Evolutionary conservation across 1,140 invertebrate genomes (phyloP).

Genomic region (Pogonomyrmex barbatus): DNA sequence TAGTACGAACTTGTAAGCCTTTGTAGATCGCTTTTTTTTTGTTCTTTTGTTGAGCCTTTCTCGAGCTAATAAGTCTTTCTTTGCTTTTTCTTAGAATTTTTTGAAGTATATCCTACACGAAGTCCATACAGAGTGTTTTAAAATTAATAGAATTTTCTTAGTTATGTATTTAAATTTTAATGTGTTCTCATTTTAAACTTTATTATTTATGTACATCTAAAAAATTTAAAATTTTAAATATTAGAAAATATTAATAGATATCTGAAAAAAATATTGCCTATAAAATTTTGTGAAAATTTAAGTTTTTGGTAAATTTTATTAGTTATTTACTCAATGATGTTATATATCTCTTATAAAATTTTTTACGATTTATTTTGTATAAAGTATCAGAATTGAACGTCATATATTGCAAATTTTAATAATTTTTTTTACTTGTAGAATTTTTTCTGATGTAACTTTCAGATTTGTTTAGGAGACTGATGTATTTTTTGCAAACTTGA

Average conservation of each 20-base stretch:
- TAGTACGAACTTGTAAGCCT: constrained; percentile 30
- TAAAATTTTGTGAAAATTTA: background rate
- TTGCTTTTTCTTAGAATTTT: constrained; percentile 33
- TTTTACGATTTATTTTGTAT: background rate
- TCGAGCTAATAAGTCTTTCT: constrained; percentile 46
- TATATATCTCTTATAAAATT: background rate
- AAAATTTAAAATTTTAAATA: background rate
- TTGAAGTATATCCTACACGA: constrained; percentile 31
- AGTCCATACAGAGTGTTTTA: constrained; percentile 8
- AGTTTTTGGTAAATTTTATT: background rate
- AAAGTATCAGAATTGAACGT: background rate
- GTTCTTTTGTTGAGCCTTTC: constrained; percentile 57
- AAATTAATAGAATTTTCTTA: background rate
- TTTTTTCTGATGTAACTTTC: background rate
- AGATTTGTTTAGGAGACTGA: background rate
- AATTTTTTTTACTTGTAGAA: background rate
- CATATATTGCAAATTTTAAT: background rate
- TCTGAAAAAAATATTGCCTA: background rate
- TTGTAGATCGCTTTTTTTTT: constrained; percentile 47
- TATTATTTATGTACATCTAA: background rate
- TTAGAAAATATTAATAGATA: background rate
- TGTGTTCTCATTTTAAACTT: background rate
- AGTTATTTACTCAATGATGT: background rate
- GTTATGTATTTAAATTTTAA: background rate
- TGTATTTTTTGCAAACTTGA: background rate